Conservation (phyloP, 2,888 invertebrate genomes). For the Agriotes lineatus region DNA sequence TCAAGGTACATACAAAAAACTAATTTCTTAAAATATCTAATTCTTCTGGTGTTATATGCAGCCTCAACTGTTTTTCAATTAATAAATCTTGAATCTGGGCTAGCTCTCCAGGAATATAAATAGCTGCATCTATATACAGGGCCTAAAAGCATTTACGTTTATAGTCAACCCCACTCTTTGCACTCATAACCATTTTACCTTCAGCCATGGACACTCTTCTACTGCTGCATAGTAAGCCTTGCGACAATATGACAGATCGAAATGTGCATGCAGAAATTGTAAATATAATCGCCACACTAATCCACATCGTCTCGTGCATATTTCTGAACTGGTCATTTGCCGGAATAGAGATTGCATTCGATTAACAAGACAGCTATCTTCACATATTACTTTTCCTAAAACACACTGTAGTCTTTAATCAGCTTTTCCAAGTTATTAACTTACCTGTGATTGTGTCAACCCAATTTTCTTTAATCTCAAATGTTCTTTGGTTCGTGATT, state of each 20-base stretch:
- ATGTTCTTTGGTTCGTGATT: slow-evolving; percentile 61
- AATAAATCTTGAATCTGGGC: slow-evolving; percentile 80
- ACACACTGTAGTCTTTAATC: slow-evolving; percentile 28
- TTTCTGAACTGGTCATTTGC: slow-evolving; percentile 57
- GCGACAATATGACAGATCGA: slow-evolving; percentile 61
- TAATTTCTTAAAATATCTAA: slow-evolving; percentile 73
- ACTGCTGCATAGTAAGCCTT: slow-evolving; percentile 70
- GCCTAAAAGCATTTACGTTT: too few species aligned
- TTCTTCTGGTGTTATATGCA: slow-evolving; percentile 83
- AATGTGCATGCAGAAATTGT: slow-evolving; percentile 69
- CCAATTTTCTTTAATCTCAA: slow-evolving; percentile 56
- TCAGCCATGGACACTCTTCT: slow-evolving; percentile 75
- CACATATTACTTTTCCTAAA: slow-evolving; percentile 56
- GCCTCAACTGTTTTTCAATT: slow-evolving; percentile 79
- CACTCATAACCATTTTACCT: too few species aligned
- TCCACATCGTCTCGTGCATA: slow-evolving; percentile 68
- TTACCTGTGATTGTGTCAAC: slow-evolving; percentile 61
- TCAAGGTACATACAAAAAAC: slow-evolving; percentile 47
- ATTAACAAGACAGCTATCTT: slow-evolving; percentile 58
- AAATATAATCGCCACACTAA: slow-evolving; percentile 75
- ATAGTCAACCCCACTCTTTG: too few species aligned
- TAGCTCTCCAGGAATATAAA: slow-evolving; percentile 74
- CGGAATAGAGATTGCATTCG: slow-evolving; percentile 61
- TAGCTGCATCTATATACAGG: slow-evolving; percentile 76
- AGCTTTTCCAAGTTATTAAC: neutral